Percentiles rank a stretch among this genome's conserved stretches.
Conservation (phyloP, 30 jellyfish, hydroid and myxozoan species). For the Aurelia coerulea region DNA sequence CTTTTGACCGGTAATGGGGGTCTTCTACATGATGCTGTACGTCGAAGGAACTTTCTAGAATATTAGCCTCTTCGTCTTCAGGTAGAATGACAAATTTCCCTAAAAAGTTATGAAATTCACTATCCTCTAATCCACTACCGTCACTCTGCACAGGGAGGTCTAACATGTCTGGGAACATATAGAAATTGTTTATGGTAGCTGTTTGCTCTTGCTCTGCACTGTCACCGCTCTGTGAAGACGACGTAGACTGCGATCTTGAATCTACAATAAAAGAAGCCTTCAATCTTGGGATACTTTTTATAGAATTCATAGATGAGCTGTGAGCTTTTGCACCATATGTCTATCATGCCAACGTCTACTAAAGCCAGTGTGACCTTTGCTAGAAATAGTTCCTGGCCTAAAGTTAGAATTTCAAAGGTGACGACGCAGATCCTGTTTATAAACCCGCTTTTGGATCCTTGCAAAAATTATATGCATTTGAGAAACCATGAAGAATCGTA, state of each 20-base stretch:
- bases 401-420: too few relatives aligned
- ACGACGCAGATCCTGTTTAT: too few relatives aligned
- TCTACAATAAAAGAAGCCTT: too few relatives aligned
- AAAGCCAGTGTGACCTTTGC: too few relatives aligned
- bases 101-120: constrained; percentile 50
- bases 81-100: constrained; percentile 78
- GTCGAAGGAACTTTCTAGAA: constrained; percentile 62
- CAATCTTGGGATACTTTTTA: too few relatives aligned
- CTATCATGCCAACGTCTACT: too few relatives aligned
- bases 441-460: too few relatives aligned
- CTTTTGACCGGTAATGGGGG: constrained; percentile 46
- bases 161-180: constrained; percentile 35
- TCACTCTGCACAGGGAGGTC: constrained; percentile 66
- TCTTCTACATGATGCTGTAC: constrained; percentile 57
- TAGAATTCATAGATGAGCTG: too few relatives aligned
- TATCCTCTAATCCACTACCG: constrained; percentile 69
- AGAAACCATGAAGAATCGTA: too few relatives aligned
- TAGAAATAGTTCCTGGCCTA: too few relatives aligned
- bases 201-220: background rate
- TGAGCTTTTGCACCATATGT: too few relatives aligned
- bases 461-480: too few relatives aligned
- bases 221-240: constrained; percentile 27
- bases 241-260: background rate
- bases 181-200: constrained; percentile 13
- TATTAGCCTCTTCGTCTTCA: constrained; percentile 62